These are phyloP conservation scores for Plagodis dolabraria DNA, from an alignment of 2,888 invertebrate species.

Conservation along the genomic window DNA sequence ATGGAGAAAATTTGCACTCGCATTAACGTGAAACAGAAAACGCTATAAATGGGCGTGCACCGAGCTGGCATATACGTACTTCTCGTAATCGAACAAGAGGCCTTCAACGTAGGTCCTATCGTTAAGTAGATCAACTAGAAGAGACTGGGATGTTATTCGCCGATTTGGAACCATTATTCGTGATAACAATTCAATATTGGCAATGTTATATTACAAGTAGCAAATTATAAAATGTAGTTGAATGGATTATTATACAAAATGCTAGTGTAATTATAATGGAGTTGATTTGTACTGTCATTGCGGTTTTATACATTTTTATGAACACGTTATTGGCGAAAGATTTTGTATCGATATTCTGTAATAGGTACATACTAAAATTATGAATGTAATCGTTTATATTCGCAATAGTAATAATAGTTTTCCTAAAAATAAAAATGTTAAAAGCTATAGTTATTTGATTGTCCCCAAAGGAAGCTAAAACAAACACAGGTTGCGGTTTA, in stretches of 20 bases:
- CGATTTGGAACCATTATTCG: slow-evolving; percentile 41
- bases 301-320: slow-evolving; percentile 80
- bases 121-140: slow-evolving; percentile 42
- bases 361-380: slow-evolving; percentile 57
- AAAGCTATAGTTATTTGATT: slow-evolving; percentile 27
- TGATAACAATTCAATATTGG: slow-evolving; percentile 38
- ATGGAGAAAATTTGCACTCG: too few relatives aligned
- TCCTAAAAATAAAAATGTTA: slow-evolving; percentile 60
- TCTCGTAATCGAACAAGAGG: slow-evolving; percentile 39
- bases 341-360: slow-evolving; percentile 71
- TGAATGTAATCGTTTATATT: slow-evolving; percentile 76
- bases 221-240: slow-evolving; percentile 40
- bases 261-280: slow-evolving; percentile 57
- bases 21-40: too few relatives aligned
- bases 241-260: slow-evolving; percentile 45
- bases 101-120: slow-evolving; percentile 35
- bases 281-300: slow-evolving; percentile 49
- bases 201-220: slow-evolving; percentile 24
- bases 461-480: slow-evolving; percentile 5
- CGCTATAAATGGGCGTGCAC: background rate
- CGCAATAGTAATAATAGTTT: slow-evolving; percentile 70
- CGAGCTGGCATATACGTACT: slow-evolving; percentile 1
- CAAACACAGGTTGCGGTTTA: slow-evolving; percentile 21
- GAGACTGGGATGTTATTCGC: slow-evolving; percentile 48
- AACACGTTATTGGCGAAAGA: slow-evolving; percentile 70